Evolutionary conservation across 2,113 vertebrate species (phyloP), one percentile per base, ranked within the genome.

Genomic region (Acinonyx jubatus): DNA sequence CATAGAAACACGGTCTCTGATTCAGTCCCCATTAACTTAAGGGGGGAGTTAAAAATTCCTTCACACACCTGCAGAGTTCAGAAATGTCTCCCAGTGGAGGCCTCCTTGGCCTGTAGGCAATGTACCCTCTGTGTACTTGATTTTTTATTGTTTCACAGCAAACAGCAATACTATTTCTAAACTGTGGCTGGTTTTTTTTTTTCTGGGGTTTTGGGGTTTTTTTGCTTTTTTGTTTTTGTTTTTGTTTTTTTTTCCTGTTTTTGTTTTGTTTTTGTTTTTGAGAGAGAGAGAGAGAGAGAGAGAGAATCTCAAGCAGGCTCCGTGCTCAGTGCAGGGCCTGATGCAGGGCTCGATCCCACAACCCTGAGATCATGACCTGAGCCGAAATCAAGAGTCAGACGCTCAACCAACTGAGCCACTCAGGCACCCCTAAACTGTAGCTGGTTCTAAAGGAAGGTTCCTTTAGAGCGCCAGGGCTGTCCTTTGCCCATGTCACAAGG

Each of bases 41-140:
- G 0, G 9, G 48, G 74, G n/a, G 31, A 65, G 89, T 89, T 95
- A 82, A 92, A 87, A 76, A 41, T 81, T 4, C n/a, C 50, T 10
- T 9, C 1, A 0, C 29, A 71, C 69, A 41, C 55, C 15, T 55
- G 73, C 63, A n/a, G 73, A 68, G 63, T 38, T 33, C 23, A 38
- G 33, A 38, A 23, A 76, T 1, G 33, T 36, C 45, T 63, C 55
- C 55, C 14, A 0, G 11, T 11, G 0, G 63, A 68, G 61, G 29
- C 29, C 88, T 61, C 19, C 25, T 11, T 6, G 9, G 33, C 80
- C 90, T 65, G 19, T 38, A 25, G 36, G 27, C 14, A 11, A 11
- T 0, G 0, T 0, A 16, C 68, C 57, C 33, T 27, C 25, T 23
- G 14, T 3, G 2, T 1, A 4, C 50, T 25, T 29, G 13, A 5